Evolutionary conservation across 2,888 invertebrate genomes (phyloP), one percentile per base, ranked within the genome.

Genomic region (Erebia palarica): DNA sequence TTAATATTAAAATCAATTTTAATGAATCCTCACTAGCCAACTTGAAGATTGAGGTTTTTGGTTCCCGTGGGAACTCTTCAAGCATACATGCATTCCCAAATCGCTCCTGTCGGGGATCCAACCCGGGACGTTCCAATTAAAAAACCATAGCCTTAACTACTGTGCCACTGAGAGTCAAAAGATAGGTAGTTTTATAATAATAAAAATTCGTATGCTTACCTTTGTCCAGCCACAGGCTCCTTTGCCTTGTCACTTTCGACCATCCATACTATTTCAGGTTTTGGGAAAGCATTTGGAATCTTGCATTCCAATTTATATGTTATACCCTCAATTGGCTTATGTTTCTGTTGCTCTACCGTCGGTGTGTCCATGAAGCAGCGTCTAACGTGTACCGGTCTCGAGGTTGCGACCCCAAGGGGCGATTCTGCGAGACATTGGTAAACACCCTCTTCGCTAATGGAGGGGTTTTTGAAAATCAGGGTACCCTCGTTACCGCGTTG

Each of bases 401-500:
- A 82, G 59, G 82, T 86, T 11, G 92, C 89, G 1, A 80, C 77
- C 0, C 92, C 92, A 1, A 75, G 75, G 0, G 81, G 73, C 1
- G 87, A 82, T 53, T 84, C 78, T 0, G 84, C 90, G 57, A 83
- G 79, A 78, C 91, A 92, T 69, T 82, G 84, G 81, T 91, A 92
- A 3, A 75, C 49, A 0, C 90, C 91, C 67, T 87, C 88, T 66
- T 89, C 87, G 1, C 80, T 74, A 0, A 79, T 75, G 36, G 79
- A 78, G 0, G 90, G 86, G 7, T 83, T 81, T 27, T 81, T 80
- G 79, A 90, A 86, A 67, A 86, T 78, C 4, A 91, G 80, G 10
- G 84, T 81, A 0, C 89, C 88, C 68, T 88, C 86, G 1, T 80
- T 81, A 2, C 82, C 80, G 0, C 83, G 82, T 53, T 86, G 83